Evolutionary conservation across 2,113 vertebrate genomes (phyloP), one percentile per base, ranked within the genome.

Genomic region (Epinephelus lanceolatus): DNA sequence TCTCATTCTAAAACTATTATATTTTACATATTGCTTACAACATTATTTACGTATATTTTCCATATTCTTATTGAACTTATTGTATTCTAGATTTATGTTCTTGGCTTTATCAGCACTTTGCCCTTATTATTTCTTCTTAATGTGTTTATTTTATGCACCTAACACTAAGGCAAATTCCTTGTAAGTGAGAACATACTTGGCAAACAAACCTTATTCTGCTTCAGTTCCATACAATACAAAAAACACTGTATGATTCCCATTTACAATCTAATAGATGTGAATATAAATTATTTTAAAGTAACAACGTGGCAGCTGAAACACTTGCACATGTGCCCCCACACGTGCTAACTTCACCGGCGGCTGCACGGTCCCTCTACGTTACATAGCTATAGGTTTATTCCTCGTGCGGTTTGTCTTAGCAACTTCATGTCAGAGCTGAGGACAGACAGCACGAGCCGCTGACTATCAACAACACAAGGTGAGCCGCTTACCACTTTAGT

Each of bases 401-500:
- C 65, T 62, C 73, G 57, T 80, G 78, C 21, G 30, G 3, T 2
- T 8, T 4, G 19, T 13, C 42, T 61, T 3, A 37, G 47, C 68
- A 68, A 74, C 59, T 40, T 27, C 52, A 8, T 30, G 30, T 30
- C 5, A 30, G 30, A 1, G 6, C 53, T 27, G n/a, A 11, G 23
- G 2, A 14, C n/a, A 0, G 8, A 45, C 40, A 30, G 21, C 12
- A 0, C 30, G 8, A 3, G 1, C 5, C 12, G 13, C 8, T 2
- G 6, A 5, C 21, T 40, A 71, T 33, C 53, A 19, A 1, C 12
- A 2, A 42, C 14, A 9, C 21, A 5, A 4, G 14, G 0, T 0
- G n/a, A 47, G 6, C 27, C 13, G 49, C 93, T 91, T 74, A 96
- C 96, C 90, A 96, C 96, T 93, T 96, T 95, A 4, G 94, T 91